A percentile compares a stretch with the other conserved stretches of the same genome.
Evolutionary conservation across 1,140 invertebrate species (phyloP).

Genomic region (Oryctes rhinoceros): DNA sequence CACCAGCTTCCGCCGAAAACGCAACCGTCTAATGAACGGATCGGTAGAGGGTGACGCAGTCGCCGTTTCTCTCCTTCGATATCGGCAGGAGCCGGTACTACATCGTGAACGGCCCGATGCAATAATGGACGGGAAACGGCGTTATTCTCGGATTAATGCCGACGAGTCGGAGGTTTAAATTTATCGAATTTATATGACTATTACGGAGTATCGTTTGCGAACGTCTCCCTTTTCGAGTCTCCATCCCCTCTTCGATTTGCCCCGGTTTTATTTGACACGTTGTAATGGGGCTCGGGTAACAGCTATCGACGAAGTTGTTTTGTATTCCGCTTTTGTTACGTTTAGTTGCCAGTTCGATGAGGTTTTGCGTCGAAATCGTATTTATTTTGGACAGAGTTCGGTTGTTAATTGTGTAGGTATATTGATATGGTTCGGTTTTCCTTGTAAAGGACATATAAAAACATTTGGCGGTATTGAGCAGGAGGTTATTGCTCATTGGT

Average conservation of each 20-base stretch:
- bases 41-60: neutral
- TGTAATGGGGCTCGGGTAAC: neutral
- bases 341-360: neutral
- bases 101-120: constrained; percentile 5
- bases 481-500: too few relatives aligned
- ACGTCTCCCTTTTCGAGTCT: neutral
- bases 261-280: neutral
- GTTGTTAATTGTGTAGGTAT: too few relatives aligned
- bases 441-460: too few relatives aligned
- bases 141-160: constrained; percentile 18
- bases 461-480: too few relatives aligned
- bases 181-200: constrained; percentile 29
- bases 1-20: neutral
- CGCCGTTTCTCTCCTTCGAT: neutral
- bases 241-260: neutral
- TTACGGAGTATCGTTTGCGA: neutral
- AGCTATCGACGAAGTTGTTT: neutral
- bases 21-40: neutral
- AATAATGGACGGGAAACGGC: constrained; percentile 24
- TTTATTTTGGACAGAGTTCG: too few relatives aligned
- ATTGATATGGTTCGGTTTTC: too few relatives aligned
- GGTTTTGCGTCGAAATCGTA: neutral
- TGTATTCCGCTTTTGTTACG: neutral
- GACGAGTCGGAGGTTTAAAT: neutral
- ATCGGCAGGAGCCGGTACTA: neutral